Evolutionary conservation across 2,888 invertebrate genomes (phyloP), one percentile per base, ranked within the genome.

Genomic region (Melolontha melolontha): DNA sequence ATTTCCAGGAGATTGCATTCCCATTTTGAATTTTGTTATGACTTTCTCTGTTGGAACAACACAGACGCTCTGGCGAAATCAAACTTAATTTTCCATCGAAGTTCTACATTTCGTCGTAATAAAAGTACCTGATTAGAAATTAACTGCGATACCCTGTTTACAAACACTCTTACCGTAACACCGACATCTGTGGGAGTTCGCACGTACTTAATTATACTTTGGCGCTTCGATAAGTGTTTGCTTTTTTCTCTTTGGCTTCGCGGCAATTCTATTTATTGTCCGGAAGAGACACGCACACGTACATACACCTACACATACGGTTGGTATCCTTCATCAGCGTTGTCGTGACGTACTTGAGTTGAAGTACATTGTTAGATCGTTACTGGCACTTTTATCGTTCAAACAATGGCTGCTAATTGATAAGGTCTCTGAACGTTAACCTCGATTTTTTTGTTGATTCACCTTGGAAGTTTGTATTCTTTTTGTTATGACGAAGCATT

Each of bases 191-290:
- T 29, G 42, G 29, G 27, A 57, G 39, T 57, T 57, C 57, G 57
- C 57, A 57, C 57, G 57, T 57, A 17, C 27, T 57, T 57, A 57
- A 57, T 57, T 57, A 57, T 57, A 44, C 57, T 44, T 57, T 42
- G 57, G 41, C 44, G 27, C n/a, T 44, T 42, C 42, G 14, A 42
- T 57, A 44, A 57, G 57, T 57, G 57, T 57, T 57, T 42, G 29
- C 57, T 44, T 57, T 57, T 34, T 34, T 57, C 44, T 22, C 44
- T 27, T 42, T n/a, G 57, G 27, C 57, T 57, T 44, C 22, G 14
- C 57, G 57, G 57, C 29, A 12, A 27, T 44, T 57, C 42, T 44
- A 44, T 57, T 57, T 57, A 44, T 57, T 57, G 22, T 50, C 50
- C 27, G 17, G 22, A 16, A 34, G 34, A 34, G 34, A 34, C 7